A percentile compares a stretch with the other conserved stretches of the same genome.
Evolutionary conservation across 2,113 vertebrate genomes (phyloP).

Genomic region (Chitala chitala): DNA sequence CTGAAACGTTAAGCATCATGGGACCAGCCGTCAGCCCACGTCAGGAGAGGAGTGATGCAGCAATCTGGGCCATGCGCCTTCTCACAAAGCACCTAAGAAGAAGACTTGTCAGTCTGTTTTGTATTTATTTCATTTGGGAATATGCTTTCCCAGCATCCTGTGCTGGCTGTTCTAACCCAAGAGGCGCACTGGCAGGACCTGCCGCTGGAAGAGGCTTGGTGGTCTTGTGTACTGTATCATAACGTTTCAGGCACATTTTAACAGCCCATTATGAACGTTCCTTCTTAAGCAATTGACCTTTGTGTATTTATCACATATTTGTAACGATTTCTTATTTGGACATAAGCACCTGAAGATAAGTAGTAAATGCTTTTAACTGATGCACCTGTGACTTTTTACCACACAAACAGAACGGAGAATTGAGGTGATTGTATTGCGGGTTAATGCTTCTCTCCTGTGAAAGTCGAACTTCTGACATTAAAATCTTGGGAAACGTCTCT

Average conservation of each 20-base stretch:
- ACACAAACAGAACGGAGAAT: too few relatives aligned
- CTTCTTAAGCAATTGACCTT: neutral
- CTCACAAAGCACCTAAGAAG: too few relatives aligned
- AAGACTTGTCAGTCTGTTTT: too few relatives aligned
- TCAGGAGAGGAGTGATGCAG: neutral
- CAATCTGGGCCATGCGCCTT: too few relatives aligned
- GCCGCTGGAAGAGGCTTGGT: neutral
- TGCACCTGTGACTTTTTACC: neutral
- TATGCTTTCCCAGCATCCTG: neutral
- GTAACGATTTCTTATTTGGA: neutral
- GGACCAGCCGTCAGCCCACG: neutral
- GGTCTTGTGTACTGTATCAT: neutral
- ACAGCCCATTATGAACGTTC: neutral
- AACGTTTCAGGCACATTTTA: neutral
- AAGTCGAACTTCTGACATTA: neutral
- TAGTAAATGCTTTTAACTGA: neutral
- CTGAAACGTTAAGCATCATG: too few relatives aligned
- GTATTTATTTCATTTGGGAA: constrained; percentile 6
- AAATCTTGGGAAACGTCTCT: too few relatives aligned
- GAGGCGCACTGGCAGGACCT: too few relatives aligned
- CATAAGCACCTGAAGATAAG: neutral
- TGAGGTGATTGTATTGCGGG: neutral
- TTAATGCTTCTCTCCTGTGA: neutral
- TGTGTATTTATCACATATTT: neutral
- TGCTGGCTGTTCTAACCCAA: neutral